These are phyloP conservation scores for Galeopsomyia nigrocyanea DNA, from an alignment of 2,888 invertebrate genomes.

Conservation along the genomic window DNA sequence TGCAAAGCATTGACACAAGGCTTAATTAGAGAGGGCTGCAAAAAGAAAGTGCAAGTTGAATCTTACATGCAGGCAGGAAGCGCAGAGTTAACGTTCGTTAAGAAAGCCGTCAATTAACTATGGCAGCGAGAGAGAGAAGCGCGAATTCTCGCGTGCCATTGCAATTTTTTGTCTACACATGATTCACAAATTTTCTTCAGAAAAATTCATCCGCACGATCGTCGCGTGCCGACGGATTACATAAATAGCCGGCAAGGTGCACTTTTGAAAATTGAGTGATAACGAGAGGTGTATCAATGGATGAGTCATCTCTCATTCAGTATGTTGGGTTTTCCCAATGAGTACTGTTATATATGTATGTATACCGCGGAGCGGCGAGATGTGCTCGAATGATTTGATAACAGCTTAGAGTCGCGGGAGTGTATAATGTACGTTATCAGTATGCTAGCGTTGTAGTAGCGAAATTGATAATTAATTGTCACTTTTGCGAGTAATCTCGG, in stretches of 20 bases:
- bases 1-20: conserved; percentile 42
- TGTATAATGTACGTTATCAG: conserved; percentile 11
- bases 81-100: conserved; percentile 66
- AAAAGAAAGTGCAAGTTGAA: conserved; percentile 55
- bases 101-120: no score
- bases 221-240: no score
- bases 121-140: conserved; percentile 50
- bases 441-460: no score
- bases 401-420: not conserved
- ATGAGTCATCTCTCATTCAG: conserved; percentile 11
- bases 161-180: not conserved
- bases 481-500: no score
- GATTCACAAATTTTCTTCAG: conserved; percentile 28
- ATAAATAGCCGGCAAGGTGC: no score
- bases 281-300: not conserved
- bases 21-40: conserved; percentile 35
- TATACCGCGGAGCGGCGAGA: not conserved
- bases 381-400: conserved; percentile 11
- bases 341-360: not conserved
- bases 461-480: no score
- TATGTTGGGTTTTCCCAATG: conserved; percentile 30
- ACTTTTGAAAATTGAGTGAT: conserved; percentile 5
- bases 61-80: conserved; percentile 64
- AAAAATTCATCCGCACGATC: not conserved
- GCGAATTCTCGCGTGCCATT: conserved; percentile 47